Evolutionary conservation across 1,140 invertebrate genomes (phyloP), one percentile per base, ranked within the genome.

Genomic region (Potamilus streckersoni): DNA sequence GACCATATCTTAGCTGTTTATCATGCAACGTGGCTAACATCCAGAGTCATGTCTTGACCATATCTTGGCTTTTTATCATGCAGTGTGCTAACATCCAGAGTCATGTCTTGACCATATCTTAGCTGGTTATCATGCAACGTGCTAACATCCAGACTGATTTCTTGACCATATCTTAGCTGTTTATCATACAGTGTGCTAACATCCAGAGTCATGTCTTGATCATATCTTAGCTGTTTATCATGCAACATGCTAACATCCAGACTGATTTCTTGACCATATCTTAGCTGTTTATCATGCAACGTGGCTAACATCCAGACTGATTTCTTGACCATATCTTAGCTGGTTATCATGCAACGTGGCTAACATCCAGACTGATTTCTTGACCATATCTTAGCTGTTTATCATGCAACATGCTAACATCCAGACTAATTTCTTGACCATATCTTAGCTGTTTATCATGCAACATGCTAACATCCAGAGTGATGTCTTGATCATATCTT

Each of bases 361-460:
- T 49, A n/a, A n/a, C n/a, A 89, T 90, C 72, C 83, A 86, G 72
- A 81, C 64, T 69, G 86, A 87, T 76, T 83, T 80, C 17, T 64
- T 83, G 15, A 75, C 80, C 11, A 61, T 79, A n/a, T 79, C 38
- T 11, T 49, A 49, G 11, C 6, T 49, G 38, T 49, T 49, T 49
- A 0, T 49, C 38, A 49, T 5, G 38, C 38, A 6, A 49, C 11
- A 8, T 11, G 11, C 11, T 49, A n/a, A n/a, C n/a, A 89, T 90
- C 72, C 83, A 86, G 72, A 81, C 64, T 69, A 85, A 87, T 76
- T 83, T 80, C 17, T 64, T 83, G 15, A 75, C 80, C 11, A 61
- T 79, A n/a, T 79, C 38, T 11, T 49, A 49, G 11, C 6, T 49
- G 38, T 49, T 49, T 49, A 0, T 49, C 38, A 49, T 5, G 38